phyloP scores from a whole-genome alignment of 2,888 invertebrate species.

The Tipula confusa region DNA sequence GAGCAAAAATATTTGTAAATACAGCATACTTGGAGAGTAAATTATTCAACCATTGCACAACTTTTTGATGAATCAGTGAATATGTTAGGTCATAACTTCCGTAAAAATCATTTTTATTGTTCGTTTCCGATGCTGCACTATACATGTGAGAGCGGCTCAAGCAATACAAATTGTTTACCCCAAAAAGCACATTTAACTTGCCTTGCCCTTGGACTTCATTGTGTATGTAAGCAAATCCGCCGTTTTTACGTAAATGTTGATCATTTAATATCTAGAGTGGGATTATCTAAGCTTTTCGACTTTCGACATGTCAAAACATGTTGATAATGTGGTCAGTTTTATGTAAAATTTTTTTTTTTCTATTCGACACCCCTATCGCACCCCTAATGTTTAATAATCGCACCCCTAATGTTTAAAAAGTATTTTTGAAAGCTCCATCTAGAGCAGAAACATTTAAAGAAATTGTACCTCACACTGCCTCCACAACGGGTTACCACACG shows the following conservation, averaged over 20 bases:
- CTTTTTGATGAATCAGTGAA: slow-evolving; percentile 4
- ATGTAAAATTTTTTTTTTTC: too few relatives aligned
- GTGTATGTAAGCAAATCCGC: slow-evolving; percentile 40
- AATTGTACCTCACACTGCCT: neutral
- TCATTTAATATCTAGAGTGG: slow-evolving; percentile 30
- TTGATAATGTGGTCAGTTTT: too few relatives aligned
- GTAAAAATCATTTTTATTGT: slow-evolving; percentile 33
- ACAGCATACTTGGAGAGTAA: neutral
- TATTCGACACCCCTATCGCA: too few relatives aligned
- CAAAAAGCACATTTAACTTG: slow-evolving; percentile 41
- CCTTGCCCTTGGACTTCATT: slow-evolving; percentile 41
- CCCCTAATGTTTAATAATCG: too few relatives aligned
- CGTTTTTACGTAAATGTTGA: slow-evolving; percentile 37
- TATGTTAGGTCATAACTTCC: neutral
- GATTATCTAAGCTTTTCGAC: too few relatives aligned
- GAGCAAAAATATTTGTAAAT: neutral
- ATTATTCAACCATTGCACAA: neutral
- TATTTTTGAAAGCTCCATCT: neutral
- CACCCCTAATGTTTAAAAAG: too few relatives aligned
- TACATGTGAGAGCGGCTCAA: slow-evolving; percentile 39
- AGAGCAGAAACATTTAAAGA: neutral
- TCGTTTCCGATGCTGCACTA: slow-evolving; percentile 35
- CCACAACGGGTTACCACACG: neutral
- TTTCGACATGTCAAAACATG: too few relatives aligned
- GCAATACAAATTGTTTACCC: slow-evolving; percentile 39